Conservation (phyloP, 2,113 vertebrate species). For the Cariama cristata region DNA sequence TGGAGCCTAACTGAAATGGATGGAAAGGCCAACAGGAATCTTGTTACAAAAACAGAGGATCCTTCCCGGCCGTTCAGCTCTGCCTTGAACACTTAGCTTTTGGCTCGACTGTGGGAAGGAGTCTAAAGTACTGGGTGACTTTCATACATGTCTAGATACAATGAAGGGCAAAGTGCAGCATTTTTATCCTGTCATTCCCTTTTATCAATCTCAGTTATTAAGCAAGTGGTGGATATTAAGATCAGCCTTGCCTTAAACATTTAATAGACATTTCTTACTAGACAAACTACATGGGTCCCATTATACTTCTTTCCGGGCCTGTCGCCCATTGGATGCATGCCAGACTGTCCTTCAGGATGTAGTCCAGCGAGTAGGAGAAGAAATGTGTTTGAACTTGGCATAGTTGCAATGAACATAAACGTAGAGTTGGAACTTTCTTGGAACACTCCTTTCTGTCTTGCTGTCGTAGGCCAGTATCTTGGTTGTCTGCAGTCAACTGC, state of each 20-base stretch:
- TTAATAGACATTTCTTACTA: not conserved
- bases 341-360: conserved; percentile 43
- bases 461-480: not conserved
- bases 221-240: not conserved
- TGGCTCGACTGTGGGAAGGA: not conserved
- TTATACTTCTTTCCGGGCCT: conserved; percentile 9
- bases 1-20: not conserved
- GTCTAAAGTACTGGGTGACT: not conserved
- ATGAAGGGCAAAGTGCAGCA: not conserved
- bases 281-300: not conserved
- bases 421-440: not conserved
- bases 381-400: conserved; percentile 53
- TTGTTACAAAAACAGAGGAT: not conserved
- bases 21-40: not conserved
- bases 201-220: not conserved
- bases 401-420: conserved; percentile 63
- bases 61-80: not conserved
- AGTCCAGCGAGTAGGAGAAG: not conserved
- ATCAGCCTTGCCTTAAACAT: not conserved
- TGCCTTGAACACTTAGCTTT: not conserved
- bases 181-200: not conserved
- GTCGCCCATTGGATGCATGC: conserved; percentile 9
- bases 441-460: not conserved
- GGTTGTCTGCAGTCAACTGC: not conserved
- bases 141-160: not conserved